These are phyloP conservation scores for Paracanthobrama guichenoti DNA, from an alignment of 2,113 vertebrate species.

Conservation along the genomic window DNA sequence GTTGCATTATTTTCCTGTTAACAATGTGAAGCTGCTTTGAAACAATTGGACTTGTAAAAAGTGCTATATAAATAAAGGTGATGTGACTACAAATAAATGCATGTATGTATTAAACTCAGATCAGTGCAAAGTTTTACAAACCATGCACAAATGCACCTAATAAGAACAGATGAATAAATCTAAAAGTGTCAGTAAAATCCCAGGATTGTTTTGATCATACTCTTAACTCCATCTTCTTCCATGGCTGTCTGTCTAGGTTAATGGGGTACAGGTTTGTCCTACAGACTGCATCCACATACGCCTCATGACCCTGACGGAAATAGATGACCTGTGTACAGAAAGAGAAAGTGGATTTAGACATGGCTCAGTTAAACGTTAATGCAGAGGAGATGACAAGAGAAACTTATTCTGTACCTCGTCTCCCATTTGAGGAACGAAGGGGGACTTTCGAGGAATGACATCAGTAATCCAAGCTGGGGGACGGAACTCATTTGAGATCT, in stretches of 20 bases:
- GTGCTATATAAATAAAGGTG: no score
- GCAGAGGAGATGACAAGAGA: neutral
- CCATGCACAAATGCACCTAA: neutral
- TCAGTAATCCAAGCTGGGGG: constrained; percentile 94
- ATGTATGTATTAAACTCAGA: neutral
- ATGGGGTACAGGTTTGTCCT: constrained; percentile 86
- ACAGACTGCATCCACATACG: constrained; percentile 91
- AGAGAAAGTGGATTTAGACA: neutral
- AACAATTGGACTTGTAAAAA: no score
- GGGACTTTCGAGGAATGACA: constrained; percentile 88
- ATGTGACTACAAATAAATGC: no score
- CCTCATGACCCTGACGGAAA: constrained; percentile 95
- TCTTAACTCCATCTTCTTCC: constrained; percentile 90
- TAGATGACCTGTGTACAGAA: constrained; percentile 85
- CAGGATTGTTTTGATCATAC: constrained; percentile 69
- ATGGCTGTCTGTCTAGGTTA: constrained; percentile 90
- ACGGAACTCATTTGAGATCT: constrained; percentile 84
- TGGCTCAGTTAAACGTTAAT: neutral
- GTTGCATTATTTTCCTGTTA: no score
- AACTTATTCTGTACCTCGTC: constrained; percentile 81
- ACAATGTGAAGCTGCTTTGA: no score
- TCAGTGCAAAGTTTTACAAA: neutral
- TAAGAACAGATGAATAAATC: neutral
- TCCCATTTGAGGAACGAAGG: constrained; percentile 97
- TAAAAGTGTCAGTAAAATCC: neutral